Evolutionary conservation across 1,140 invertebrate genomes (phyloP).

Genomic region (Apis florea): DNA sequence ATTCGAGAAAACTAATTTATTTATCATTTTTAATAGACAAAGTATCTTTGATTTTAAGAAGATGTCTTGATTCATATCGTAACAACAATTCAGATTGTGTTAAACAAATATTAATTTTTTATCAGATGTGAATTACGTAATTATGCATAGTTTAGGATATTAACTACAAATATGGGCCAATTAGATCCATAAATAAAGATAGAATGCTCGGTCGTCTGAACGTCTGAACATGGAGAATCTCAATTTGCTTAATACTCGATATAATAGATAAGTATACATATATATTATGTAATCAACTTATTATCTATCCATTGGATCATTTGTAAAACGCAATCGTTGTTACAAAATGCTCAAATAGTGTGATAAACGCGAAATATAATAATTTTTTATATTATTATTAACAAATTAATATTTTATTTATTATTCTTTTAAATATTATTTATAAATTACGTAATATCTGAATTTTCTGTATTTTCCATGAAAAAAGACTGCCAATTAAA

Average conservation of each 20-base stretch:
- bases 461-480: too few species aligned
- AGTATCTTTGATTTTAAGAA: too few species aligned
- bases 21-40: too few species aligned
- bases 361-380: constrained; percentile 30
- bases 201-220: constrained; percentile 31
- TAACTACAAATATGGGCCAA: background rate
- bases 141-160: background rate
- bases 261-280: background rate
- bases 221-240: constrained; percentile 36
- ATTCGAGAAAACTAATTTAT: background rate
- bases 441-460: too few species aligned
- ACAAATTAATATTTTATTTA: background rate
- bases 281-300: constrained; percentile 43
- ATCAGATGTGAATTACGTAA: too few species aligned
- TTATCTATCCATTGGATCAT: constrained; percentile 21
- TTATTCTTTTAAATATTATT: background rate
- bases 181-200: constrained; percentile 6
- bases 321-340: constrained; percentile 45
- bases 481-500: too few species aligned
- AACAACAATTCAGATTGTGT: background rate
- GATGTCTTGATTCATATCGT: background rate
- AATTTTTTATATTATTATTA: background rate
- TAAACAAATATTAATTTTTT: background rate
- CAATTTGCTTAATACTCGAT: constrained; percentile 46
- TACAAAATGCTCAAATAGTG: constrained; percentile 39